A percentile compares a stretch with the other conserved stretches of the same genome.
Conservation (phyloP, 1,140 invertebrate species). For the Lucilia sericata region DNA sequence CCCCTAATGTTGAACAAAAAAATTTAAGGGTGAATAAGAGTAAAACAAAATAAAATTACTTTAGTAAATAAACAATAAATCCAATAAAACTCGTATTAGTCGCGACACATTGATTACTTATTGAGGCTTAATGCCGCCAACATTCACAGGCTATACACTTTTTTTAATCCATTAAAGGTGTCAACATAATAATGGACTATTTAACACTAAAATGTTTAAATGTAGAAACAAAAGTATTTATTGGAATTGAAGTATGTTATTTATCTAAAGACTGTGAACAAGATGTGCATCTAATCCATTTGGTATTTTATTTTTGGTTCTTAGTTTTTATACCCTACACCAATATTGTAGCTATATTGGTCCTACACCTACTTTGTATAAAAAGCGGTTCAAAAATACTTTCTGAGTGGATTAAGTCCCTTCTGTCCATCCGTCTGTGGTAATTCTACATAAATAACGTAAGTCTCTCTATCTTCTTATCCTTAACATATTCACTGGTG, state of each 20-base stretch:
- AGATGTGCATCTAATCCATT: background rate
- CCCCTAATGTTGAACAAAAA: no score
- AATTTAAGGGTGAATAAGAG: background rate
- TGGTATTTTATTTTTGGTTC: background rate
- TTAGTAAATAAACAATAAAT: slow-evolving; percentile 52
- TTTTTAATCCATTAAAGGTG: background rate
- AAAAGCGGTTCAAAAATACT: no score
- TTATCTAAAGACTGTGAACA: background rate
- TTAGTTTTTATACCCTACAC: background rate
- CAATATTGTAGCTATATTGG: no score
- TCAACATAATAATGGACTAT: background rate
- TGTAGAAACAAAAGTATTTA: background rate
- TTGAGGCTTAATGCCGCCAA: slow-evolving; percentile 50
- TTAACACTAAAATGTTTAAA: background rate
- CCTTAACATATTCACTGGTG: background rate
- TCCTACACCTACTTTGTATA: no score
- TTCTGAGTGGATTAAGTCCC: no score
- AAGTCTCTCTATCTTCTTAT: no score
- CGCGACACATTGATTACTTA: slow-evolving; percentile 57
- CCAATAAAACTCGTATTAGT: slow-evolving; percentile 58
- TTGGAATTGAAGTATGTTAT: background rate
- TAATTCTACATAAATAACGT: no score
- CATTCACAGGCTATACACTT: background rate
- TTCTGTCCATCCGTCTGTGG: no score
- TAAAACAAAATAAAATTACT: background rate